phyloP scores from a whole-genome alignment of 2,797 vertebrate genomes.

The Rhynchotus rufescens region DNA sequence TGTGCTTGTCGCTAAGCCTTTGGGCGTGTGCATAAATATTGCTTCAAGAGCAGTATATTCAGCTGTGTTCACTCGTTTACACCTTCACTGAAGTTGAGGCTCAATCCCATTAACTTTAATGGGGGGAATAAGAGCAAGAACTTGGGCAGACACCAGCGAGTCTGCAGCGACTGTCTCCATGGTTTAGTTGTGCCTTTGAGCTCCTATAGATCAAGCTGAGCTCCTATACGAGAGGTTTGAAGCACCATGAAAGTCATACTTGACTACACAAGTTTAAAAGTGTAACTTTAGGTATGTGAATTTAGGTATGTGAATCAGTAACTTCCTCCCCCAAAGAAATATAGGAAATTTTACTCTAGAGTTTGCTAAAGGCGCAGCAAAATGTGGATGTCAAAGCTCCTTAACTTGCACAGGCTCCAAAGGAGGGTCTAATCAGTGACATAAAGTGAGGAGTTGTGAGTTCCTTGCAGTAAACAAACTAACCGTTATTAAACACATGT shows the following conservation, averaged over 20 bases:
- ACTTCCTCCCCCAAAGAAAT: not conserved
- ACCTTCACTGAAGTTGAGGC: not conserved
- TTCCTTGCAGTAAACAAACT: constrained; percentile 84
- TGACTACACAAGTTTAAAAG: not conserved
- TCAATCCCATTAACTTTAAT: not conserved
- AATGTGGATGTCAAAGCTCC: constrained; percentile 11
- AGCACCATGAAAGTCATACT: accelerated
- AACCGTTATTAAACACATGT: constrained; percentile 86
- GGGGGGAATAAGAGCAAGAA: not conserved
- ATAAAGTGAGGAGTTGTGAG: constrained; percentile 53
- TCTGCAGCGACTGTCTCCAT: accelerated
- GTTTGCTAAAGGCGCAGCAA: not conserved
- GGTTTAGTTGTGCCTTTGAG: not conserved
- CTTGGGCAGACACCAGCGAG: accelerated
- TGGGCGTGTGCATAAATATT: not conserved
- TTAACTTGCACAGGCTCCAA: not conserved
- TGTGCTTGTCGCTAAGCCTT: not conserved
- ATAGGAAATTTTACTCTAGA: not conserved
- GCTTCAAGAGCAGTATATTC: not conserved
- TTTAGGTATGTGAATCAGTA: not conserved
- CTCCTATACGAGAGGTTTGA: not conserved
- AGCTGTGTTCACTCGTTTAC: not conserved
- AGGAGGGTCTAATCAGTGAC: constrained; percentile 10
- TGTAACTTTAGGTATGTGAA: not conserved
- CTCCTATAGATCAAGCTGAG: not conserved